Evolutionary conservation across 2,113 vertebrate species (phyloP), one percentile per base, ranked within the genome.

Genomic region (Osmerus mordax): DNA sequence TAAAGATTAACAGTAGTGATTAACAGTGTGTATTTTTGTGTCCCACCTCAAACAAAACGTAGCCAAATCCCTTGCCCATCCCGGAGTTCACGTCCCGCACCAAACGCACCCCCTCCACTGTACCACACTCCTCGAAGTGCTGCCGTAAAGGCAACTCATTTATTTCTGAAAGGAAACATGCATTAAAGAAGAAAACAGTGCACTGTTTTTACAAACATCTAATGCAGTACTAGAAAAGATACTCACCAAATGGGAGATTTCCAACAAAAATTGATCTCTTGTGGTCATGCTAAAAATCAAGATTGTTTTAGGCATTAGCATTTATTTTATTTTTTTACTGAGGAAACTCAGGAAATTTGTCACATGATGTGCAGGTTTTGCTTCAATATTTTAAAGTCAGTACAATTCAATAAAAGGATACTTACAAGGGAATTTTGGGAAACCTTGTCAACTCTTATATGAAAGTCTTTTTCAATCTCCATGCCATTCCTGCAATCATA

Each of bases 231-330:
- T n/a, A 16, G 14, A 36, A 21, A 16, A 25, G 3, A 19, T 1
- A 87, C 97, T 95, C 89, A 99, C 97, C 96, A 1, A 97, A 99
- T 0, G 95, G 71, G 4, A 99, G 92, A 73, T 99, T 99, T 65
- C 97, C 97, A 74, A 98, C 89, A 69, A 99, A 99, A 1, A 97
- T 66, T 0, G 97, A 97, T 61, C 91, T 89, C 70, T 96, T 97
- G 80, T 92, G 93, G 78, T 97, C 92, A 36, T 97, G 94, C 97
- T 99, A 79, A 41, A 84, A 74, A 71, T 83, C 1, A 76, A 76
- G 87, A 47, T 47, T 47, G 41, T 47, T 47, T 47, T 47, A 47
- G 0, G 41, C 7, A 47, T 47, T 9, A 47, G 41, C 41, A 47
- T 47, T 47, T 47, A 12, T 2, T 47, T 11, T 2, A 47, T 47